Base-by-base conservation (phyloP, 2,797 vertebrate genomes). In the Sparus aurata region DNA sequence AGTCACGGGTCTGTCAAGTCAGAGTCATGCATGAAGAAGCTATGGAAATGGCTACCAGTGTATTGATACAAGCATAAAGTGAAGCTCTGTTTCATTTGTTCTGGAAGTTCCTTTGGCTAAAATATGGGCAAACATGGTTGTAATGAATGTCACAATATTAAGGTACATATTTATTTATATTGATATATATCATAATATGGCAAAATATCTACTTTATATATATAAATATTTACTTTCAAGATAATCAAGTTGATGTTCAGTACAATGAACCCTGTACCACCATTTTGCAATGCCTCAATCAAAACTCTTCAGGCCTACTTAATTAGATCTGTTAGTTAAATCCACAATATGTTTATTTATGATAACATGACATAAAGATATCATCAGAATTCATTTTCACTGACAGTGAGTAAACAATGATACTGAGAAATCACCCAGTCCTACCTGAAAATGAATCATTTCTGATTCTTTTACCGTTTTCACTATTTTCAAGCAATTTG, bases 1-100 rank as follows among this genome's bases (percentile, higher is more conserved):
- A 74, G 71, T 76, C 82, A 86, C 34, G 12, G 66, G 63, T 83
- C 76, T 73, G 71, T 75, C 79, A 72, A 65, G 65, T 83, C 68
- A 46, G 41, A 75, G 68, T 61, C 27, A 25, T 76, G 66, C 73
- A 69, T 74, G 53, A 70, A 50, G 47, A 52, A 71, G 66, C 77
- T 57, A 55, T 57, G 58, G 27, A 22, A 55, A 52, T 65, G 53
- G 27, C 60, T 68, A 45, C 54, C 3, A 63, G 47, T 45, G 61
- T 66, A 57, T 69, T 68, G 57, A 79, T 55, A 70, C 75, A 25
- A 47, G 50, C 18, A 41, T 3, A 61, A 79, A 60, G 20, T 60
- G 63, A 69, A 62, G 49, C 49, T 62, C 25, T 47, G 22, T 52
- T 79, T 69, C 54, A 73, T 68, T 64, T 74, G 53, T 58, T 63